These are phyloP conservation scores for Ophraella communa DNA, from an alignment of 2,888 invertebrate species.

Conservation along the genomic window DNA sequence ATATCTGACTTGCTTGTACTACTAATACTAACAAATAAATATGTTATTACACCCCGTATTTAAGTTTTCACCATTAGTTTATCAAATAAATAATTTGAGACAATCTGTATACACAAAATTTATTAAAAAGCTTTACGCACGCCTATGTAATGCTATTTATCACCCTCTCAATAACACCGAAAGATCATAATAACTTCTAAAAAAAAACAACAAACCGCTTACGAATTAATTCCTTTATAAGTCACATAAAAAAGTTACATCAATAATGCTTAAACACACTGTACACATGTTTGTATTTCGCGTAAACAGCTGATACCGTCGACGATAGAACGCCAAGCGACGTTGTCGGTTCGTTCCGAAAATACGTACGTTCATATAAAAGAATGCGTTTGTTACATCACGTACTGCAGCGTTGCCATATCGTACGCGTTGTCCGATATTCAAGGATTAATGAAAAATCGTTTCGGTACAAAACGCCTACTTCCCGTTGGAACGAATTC, in stretches of 20 bases:
- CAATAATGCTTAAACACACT: neutral
- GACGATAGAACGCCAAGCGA: neutral
- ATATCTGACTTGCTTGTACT: too few species aligned
- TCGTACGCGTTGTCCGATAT: neutral
- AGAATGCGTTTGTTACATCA: neutral
- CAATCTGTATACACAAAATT: too few species aligned
- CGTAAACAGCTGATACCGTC: neutral
- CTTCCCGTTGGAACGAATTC: neutral
- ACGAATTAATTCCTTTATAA: neutral
- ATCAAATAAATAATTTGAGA: too few species aligned
- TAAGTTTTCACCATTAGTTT: too few species aligned
- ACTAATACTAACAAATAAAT: too few species aligned
- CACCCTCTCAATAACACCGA: too few species aligned
- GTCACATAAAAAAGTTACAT: too few species aligned
- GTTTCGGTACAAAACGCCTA: neutral
- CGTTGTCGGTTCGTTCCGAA: conserved; percentile 7
- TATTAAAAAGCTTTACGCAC: too few species aligned
- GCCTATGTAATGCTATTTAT: too few species aligned
- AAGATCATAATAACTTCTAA: neutral
- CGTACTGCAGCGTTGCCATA: neutral
- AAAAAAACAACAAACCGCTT: neutral
- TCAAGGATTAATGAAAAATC: neutral
- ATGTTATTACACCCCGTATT: too few species aligned
- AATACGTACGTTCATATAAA: neutral
- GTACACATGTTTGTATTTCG: conserved; percentile 4